Evolutionary conservation across 1,140 invertebrate species (phyloP).

Genomic region (Globodera rostochiensis): DNA sequence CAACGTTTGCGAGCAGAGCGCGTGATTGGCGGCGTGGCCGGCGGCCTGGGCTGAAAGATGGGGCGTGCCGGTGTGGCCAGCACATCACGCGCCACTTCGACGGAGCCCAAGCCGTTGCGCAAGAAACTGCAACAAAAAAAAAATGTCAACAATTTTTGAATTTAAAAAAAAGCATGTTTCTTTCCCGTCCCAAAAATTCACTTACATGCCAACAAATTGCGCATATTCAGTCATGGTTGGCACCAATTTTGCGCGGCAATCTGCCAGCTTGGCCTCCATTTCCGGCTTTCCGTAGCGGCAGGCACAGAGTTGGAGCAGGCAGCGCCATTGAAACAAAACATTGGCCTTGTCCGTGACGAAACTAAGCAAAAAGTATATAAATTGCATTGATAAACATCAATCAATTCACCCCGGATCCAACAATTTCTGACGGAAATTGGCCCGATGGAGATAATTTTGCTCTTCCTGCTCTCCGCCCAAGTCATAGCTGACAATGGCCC

Average conservation of each 20-base stretch:
- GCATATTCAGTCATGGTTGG: constrained; percentile 30
- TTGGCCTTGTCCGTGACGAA: constrained; percentile 27
- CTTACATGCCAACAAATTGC: constrained; percentile 36
- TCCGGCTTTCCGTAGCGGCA: constrained; percentile 3
- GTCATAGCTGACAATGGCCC: not conserved
- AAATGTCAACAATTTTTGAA: not conserved
- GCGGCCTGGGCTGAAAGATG: constrained; percentile 7
- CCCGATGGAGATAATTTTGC: not conserved
- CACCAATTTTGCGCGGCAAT: constrained; percentile 33
- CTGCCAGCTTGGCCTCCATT: constrained; percentile 13
- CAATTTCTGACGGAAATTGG: constrained; percentile 22
- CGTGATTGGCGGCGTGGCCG: not conserved
- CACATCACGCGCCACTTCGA: not conserved
- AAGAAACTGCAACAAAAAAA: not conserved
- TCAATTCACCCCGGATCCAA: not conserved
- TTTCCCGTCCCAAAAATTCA: not conserved
- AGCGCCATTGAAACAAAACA: constrained; percentile 30
- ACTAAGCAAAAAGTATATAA: constrained; percentile 21
- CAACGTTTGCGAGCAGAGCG: not conserved
- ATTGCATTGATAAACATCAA: not conserved
- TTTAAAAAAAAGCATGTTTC: not conserved
- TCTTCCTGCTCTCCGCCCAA: not conserved
- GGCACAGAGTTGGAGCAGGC: constrained; percentile 26
- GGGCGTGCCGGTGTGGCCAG: constrained; percentile 14
- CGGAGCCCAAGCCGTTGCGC: not conserved